phyloP scores from a whole-genome alignment of 2,113 vertebrate genomes.

The Phaethornis superciliosus region DNA sequence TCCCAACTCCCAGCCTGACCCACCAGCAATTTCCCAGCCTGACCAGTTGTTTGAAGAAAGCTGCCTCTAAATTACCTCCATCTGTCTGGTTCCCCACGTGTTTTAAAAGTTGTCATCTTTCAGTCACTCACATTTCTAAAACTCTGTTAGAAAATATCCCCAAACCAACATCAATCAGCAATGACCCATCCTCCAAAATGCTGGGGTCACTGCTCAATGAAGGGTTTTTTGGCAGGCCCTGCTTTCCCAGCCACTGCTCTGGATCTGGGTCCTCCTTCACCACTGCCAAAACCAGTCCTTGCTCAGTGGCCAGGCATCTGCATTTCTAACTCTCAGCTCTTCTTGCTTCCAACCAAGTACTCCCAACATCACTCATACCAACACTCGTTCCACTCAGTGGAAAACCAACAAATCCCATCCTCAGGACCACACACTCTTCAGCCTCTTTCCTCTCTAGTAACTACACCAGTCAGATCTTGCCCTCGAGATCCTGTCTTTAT shows the following conservation, averaged over 20 bases:
- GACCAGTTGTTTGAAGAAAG: not conserved
- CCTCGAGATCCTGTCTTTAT: not conserved
- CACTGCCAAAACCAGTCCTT: not conserved
- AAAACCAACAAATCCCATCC: too few species aligned
- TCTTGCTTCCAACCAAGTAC: not conserved
- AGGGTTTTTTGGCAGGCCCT: not conserved
- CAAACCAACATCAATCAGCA: not conserved
- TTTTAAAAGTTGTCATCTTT: not conserved
- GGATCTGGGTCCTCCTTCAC: not conserved
- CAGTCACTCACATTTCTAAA: not conserved
- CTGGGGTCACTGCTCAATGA: rapidly evolving
- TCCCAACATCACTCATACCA: not conserved
- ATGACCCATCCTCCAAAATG: not conserved
- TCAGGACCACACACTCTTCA: rapidly evolving
- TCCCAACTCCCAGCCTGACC: not conserved
- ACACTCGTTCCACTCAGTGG: too few species aligned
- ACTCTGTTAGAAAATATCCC: not conserved
- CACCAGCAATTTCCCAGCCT: rapidly evolving
- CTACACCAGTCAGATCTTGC: not conserved
- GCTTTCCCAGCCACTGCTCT: rapidly evolving
- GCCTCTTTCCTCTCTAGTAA: rapidly evolving
- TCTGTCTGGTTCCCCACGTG: rapidly evolving
- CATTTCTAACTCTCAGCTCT: not conserved
- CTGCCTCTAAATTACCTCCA: not conserved
- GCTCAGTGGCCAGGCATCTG: too few species aligned